Percentiles rank a stretch among this genome's conserved stretches.
phyloP scores from a whole-genome alignment of 1,140 invertebrate genomes.

The Maniola jurtina region DNA sequence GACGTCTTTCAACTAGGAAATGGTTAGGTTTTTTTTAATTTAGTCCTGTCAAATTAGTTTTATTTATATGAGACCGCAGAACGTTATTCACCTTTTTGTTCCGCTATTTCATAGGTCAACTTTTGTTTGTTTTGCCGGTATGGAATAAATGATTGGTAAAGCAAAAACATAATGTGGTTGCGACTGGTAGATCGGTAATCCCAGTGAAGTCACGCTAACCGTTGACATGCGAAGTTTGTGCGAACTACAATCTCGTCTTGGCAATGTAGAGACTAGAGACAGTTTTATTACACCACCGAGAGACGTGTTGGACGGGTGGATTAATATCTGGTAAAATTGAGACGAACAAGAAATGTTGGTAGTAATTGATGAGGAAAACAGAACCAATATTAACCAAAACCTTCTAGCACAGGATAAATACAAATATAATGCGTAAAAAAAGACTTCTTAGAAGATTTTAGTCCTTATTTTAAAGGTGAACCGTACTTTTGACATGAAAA shows the following conservation, averaged over 20 bases:
- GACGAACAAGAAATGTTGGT: no score
- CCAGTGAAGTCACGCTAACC: slow-evolving; percentile 33
- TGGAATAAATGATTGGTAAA: neutral
- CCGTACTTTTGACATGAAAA: no score
- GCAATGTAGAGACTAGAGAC: neutral
- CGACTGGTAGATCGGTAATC: slow-evolving; percentile 26
- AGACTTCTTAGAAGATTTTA: no score
- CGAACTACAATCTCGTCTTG: neutral
- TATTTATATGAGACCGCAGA: neutral
- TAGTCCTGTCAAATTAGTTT: neutral
- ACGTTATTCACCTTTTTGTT: neutral
- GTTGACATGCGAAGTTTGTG: slow-evolving; percentile 16
- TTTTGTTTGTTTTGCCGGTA: neutral
- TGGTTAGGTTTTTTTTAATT: neutral
- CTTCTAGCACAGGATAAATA: no score
- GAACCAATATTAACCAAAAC: no score
- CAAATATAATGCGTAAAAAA: no score
- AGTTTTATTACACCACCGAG: neutral
- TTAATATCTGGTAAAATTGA: no score
- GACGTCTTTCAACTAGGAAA: neutral
- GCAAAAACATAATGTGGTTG: slow-evolving; percentile 5
- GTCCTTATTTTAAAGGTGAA: no score
- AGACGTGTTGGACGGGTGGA: no score
- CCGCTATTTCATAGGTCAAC: neutral
- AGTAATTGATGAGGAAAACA: no score